A percentile compares a stretch with the other conserved stretches of the same genome.
These are phyloP conservation scores for Eupithecia subumbrata DNA, from an alignment of 2,888 invertebrate genomes.

Conservation along the genomic window DNA sequence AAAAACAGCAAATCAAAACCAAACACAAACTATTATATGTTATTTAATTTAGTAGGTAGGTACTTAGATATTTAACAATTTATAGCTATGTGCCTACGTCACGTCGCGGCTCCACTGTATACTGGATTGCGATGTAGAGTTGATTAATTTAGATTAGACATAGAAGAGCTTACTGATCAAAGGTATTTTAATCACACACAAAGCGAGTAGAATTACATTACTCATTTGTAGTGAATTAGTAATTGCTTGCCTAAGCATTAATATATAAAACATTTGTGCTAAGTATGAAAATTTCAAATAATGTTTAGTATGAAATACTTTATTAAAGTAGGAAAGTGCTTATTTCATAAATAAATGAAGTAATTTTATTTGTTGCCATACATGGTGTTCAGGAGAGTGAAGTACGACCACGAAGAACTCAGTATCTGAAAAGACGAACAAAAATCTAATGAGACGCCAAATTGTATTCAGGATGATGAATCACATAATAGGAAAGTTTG, in stretches of 20 bases:
- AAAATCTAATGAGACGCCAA: background rate
- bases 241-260: background rate
- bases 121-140: no score
- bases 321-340: background rate
- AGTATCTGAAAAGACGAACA: slow-evolving; percentile 57
- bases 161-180: background rate
- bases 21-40: no score
- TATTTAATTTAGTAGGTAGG: no score
- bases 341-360: background rate
- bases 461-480: no score
- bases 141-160: background rate
- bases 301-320: background rate
- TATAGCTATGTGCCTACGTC: no score
- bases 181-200: background rate
- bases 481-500: no score
- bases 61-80: no score
- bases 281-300: background rate
- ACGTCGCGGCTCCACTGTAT: no score
- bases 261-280: background rate
- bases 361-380: slow-evolving; percentile 34
- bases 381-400: slow-evolving; percentile 59
- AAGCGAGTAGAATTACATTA: background rate
- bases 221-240: background rate
- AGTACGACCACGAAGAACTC: slow-evolving; percentile 67
- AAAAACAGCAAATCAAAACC: no score